Evolutionary conservation across 2,113 vertebrate genomes (phyloP).

Genomic region (Alligator sinensis): DNA sequence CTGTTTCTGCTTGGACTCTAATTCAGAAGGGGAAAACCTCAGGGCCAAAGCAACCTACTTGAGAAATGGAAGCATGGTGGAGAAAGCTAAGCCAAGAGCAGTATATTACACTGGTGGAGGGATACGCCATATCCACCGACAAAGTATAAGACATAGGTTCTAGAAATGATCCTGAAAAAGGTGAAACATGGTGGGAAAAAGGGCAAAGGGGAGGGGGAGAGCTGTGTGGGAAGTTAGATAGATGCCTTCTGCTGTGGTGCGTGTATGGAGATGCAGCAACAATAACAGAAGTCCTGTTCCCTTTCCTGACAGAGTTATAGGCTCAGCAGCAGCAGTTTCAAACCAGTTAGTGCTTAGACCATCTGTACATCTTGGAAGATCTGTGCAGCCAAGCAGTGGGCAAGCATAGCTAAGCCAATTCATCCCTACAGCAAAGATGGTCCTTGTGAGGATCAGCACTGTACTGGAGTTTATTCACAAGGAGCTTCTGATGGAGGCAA

Average conservation of each 20-base stretch:
- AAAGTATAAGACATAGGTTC: not conserved
- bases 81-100: not conserved
- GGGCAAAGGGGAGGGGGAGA: not conserved
- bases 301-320: not conserved
- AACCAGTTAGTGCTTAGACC: not conserved
- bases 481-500: not conserved
- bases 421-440: no score
- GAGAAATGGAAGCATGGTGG: not conserved
- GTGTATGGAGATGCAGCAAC: fast-evolving
- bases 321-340: not conserved
- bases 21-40: no score
- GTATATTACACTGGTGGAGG: not conserved
- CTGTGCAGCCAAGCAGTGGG: not conserved
- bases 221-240: not conserved
- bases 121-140: fast-evolving
- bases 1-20: no score
- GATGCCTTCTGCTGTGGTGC: not conserved
- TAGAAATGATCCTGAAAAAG: not conserved
- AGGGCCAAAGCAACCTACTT: no score
- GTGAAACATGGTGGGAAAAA: not conserved
- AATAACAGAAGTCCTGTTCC: not conserved
- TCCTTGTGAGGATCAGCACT: not conserved
- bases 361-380: not conserved
- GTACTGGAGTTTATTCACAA: fast-evolving
- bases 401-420: no score